These are phyloP conservation scores for Tauraco hartlaubi DNA, from an alignment of 2,797 vertebrate genomes.

Conservation along the genomic window DNA sequence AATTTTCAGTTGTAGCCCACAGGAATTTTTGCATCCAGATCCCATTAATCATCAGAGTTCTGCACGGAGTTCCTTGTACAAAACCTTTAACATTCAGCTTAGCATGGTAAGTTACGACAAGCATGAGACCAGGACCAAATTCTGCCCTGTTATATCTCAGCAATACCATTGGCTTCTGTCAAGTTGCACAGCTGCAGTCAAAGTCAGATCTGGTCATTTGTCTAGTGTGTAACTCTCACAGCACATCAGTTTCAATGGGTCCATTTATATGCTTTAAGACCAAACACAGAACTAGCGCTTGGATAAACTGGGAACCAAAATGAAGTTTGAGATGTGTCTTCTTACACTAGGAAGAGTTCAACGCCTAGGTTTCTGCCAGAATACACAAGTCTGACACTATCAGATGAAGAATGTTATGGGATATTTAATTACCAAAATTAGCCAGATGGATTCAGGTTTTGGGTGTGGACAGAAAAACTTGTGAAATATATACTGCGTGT, in stretches of 20 bases:
- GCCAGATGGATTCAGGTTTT: conserved; percentile 1
- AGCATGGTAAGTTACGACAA: conserved; percentile 58
- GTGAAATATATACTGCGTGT: conserved; percentile 1
- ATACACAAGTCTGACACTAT: conserved; percentile 46
- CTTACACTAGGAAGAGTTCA: conserved; percentile 43
- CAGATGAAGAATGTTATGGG: conserved; percentile 36
- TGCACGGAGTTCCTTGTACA: conserved; percentile 45
- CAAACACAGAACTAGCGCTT: background rate
- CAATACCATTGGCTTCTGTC: conserved; percentile 42
- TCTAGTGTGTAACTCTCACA: background rate
- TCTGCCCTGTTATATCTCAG: conserved; percentile 51
- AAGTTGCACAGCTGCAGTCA: background rate
- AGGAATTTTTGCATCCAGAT: conserved; percentile 69
- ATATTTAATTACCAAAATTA: conserved; percentile 64
- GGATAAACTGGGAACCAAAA: conserved; percentile 32
- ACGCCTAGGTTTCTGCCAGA: conserved; percentile 44
- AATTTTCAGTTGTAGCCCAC: conserved; percentile 67
- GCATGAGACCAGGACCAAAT: conserved; percentile 30
- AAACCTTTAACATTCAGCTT: conserved; percentile 55
- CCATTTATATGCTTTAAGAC: conserved; percentile 42
- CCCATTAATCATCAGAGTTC: conserved; percentile 55
- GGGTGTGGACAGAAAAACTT: conserved; percentile 10
- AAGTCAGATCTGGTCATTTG: conserved; percentile 24
- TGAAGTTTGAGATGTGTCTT: conserved; percentile 43
- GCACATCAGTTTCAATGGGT: conserved; percentile 36